Base-by-base conservation (phyloP, 2,797 vertebrate genomes). In the Arctocebus calabarensis region DNA sequence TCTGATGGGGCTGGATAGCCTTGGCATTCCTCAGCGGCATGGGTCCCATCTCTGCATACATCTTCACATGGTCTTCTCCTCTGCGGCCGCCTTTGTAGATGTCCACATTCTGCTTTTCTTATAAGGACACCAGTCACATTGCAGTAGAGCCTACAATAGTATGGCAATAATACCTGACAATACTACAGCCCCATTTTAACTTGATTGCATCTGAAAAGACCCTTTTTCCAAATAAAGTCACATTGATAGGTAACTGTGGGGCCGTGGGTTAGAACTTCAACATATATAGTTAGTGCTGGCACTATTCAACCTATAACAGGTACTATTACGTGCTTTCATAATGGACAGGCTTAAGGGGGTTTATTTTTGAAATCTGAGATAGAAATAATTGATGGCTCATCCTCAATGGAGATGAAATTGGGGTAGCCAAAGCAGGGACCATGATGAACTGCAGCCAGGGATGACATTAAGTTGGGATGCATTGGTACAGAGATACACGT, bases 1-100 rank as follows among this genome's bases (percentile, higher is more conserved):
- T 45, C 40, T 14, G 7, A 0, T 2, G 59, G 20, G 40, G 22
- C 61, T 4, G 10, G 23, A 45, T 1, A 1, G 11, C 57, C 37
- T 68, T 52, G 48, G 48, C 8, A 7, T 48, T 66, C 14, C 20
- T 57, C 7, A 27, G 57, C 4, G 0, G 9, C 48, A 32, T 20
- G 40, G 1, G 6, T 37, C 66, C 5, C 1, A 6, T 19, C 37
- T 66, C 62, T 13, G 62, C n/a, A 32, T 23, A 27, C 0, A 0
- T 74, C 73, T 34, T 29, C 6, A 0, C 10, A 1, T 0, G 29
- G 13, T 5, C 22, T 34, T 40, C 37, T 29, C 43, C 8, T 10
- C 57, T 1, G 25, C 0, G 16, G 29, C 62, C 19, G 3, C 16
- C 52, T 52, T 27, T 20, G 7, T 37, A 5, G 59, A 74, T n/a